Conservation (phyloP, 2,113 vertebrate genomes). For the Hippolais icterina region DNA sequence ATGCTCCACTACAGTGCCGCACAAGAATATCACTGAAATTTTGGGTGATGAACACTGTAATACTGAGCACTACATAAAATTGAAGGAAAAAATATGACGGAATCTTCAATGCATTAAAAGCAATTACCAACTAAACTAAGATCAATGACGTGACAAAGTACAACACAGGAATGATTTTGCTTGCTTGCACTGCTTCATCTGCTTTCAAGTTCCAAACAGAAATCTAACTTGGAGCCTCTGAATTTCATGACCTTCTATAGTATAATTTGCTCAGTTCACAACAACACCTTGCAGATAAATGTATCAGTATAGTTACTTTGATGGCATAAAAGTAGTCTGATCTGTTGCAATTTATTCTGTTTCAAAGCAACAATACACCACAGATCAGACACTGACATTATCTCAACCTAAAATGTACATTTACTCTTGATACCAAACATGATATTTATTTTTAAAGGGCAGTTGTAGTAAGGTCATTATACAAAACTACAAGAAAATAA, state of each 20-base stretch:
- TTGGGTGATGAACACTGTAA: constrained; percentile 12
- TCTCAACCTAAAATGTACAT: neutral
- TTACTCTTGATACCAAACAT: neutral
- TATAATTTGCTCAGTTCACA: neutral
- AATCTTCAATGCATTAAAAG: constrained; percentile 53
- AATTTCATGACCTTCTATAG: neutral
- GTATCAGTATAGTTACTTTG: neutral
- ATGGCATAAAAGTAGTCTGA: neutral
- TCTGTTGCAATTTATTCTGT: neutral
- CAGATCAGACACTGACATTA: neutral
- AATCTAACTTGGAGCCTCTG: neutral
- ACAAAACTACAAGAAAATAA: neutral
- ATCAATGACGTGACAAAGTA: constrained; percentile 20
- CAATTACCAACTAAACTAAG: constrained; percentile 53
- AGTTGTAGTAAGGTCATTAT: neutral
- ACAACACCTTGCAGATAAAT: neutral
- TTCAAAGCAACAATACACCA: neutral
- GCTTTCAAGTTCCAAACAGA: neutral
- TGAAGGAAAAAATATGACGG: neutral
- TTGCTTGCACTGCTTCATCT: constrained; percentile 8
- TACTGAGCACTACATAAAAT: neutral
- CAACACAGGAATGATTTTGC: neutral
- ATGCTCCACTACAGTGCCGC: neutral
- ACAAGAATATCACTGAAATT: neutral
- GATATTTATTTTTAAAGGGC: neutral